Evolutionary conservation across 2,113 vertebrate species (phyloP).

Genomic region (Pagrus major): DNA sequence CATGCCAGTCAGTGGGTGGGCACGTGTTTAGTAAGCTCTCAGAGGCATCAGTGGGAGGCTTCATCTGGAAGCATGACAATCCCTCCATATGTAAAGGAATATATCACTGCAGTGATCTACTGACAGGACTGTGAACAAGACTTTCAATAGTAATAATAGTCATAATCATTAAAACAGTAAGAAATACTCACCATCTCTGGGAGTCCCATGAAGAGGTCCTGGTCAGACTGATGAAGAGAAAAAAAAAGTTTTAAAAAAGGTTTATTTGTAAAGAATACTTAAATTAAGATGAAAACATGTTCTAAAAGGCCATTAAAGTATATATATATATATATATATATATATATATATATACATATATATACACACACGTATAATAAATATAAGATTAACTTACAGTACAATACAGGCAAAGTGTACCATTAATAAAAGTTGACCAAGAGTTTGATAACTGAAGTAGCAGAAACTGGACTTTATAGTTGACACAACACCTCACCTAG

Average conservation of each 20-base stretch:
- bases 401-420: too few relatives aligned
- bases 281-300: neutral
- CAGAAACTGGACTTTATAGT: neutral
- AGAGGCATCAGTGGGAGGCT: constrained; percentile 50
- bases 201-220: constrained; percentile 77
- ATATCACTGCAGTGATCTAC: neutral
- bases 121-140: neutral
- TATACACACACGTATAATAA: too few relatives aligned
- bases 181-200: constrained; percentile 79
- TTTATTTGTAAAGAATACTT: neutral
- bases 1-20: constrained; percentile 48
- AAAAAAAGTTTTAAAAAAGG: neutral
- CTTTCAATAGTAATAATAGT: neutral
- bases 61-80: constrained; percentile 25
- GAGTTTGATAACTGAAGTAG: too few relatives aligned
- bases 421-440: too few relatives aligned
- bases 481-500: neutral
- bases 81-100: constrained; percentile 23
- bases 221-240: constrained; percentile 69
- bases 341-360: too few relatives aligned
- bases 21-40: constrained; percentile 34
- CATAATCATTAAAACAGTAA: neutral
- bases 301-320: neutral
- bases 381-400: too few relatives aligned
- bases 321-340: too few relatives aligned